phyloP scores from a whole-genome alignment of 2,888 invertebrate species.

The Clepsis dumicolana region DNA sequence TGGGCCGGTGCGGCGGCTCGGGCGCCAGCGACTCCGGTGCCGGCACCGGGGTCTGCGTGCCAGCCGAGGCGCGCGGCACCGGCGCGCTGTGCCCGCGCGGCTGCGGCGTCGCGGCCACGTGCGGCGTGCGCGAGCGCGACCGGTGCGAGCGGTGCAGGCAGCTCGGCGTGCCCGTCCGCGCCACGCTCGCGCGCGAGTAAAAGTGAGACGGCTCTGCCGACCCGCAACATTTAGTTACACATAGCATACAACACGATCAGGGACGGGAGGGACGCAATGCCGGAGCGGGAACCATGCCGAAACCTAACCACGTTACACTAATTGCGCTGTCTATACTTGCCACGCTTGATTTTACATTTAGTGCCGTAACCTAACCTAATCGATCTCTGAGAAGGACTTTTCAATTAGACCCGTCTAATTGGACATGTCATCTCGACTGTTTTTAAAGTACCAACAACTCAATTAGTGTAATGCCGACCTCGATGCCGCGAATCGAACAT shows the following conservation, averaged over 20 bases:
- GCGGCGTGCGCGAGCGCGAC: constrained; percentile 76
- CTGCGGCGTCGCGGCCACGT: constrained; percentile 75
- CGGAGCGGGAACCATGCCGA: constrained; percentile 28
- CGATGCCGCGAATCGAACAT: constrained; percentile 15
- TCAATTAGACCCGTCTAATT: not conserved
- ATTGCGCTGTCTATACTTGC: constrained; percentile 1
- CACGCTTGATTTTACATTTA: not conserved
- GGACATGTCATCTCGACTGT: not conserved
- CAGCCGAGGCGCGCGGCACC: constrained; percentile 73
- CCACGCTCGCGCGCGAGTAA: constrained; percentile 92
- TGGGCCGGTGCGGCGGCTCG: constrained; percentile 76
- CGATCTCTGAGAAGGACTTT: not conserved
- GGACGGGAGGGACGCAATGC: constrained; percentile 26
- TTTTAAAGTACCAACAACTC: constrained; percentile 15
- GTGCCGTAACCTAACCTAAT: not conserved
- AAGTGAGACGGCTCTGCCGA: constrained; percentile 86
- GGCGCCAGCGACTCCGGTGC: constrained; percentile 63
- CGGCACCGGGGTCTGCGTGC: constrained; percentile 67
- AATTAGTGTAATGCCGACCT: constrained; percentile 17
- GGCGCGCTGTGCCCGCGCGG: constrained; percentile 58
- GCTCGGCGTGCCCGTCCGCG: constrained; percentile 88
- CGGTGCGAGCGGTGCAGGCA: constrained; percentile 84
- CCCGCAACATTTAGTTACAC: constrained; percentile 70
- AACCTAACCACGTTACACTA: constrained; percentile 12
- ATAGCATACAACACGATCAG: constrained; percentile 21